phyloP scores from a whole-genome alignment of 2,113 vertebrate genomes.

The Menidia beryllina region DNA sequence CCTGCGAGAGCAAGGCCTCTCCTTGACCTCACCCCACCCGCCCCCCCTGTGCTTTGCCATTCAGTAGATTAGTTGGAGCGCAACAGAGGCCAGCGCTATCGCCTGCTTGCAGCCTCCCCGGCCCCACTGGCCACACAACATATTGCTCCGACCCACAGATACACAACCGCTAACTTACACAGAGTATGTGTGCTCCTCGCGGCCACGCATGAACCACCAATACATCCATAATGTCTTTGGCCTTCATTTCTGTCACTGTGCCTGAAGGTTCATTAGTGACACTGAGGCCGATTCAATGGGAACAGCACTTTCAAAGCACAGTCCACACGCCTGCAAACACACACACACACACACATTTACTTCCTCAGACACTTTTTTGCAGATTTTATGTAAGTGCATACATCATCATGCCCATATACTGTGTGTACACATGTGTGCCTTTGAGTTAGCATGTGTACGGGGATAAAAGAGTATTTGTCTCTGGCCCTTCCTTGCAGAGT shows the following conservation, averaged over 20 bases:
- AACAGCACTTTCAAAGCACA: slow-evolving; percentile 44
- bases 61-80: slow-evolving; percentile 74
- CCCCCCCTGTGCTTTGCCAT: slow-evolving; percentile 57
- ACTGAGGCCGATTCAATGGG: slow-evolving; percentile 70
- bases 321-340: background rate
- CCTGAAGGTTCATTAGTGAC: slow-evolving; percentile 76
- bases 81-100: slow-evolving; percentile 70
- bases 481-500: slow-evolving; percentile 14
- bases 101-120: slow-evolving; percentile 60
- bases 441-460: slow-evolving; percentile 41
- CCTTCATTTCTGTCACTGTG: slow-evolving; percentile 41
- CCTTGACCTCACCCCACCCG: too few species aligned
- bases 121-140: slow-evolving; percentile 61
- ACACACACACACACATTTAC: slow-evolving; percentile 12
- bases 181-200: slow-evolving; percentile 13
- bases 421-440: slow-evolving; percentile 27
- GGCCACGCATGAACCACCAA: slow-evolving; percentile 29
- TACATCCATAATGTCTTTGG: slow-evolving; percentile 36
- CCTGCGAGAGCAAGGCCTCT: slow-evolving; percentile 65
- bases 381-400: slow-evolving; percentile 25
- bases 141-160: slow-evolving; percentile 36
- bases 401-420: background rate
- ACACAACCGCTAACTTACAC: slow-evolving; percentile 24
- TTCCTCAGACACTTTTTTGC: slow-evolving; percentile 24
- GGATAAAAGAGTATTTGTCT: slow-evolving; percentile 49